These are phyloP conservation scores for Allobates femoralis DNA, from an alignment of 2,797 vertebrate species.

Conservation along the genomic window DNA sequence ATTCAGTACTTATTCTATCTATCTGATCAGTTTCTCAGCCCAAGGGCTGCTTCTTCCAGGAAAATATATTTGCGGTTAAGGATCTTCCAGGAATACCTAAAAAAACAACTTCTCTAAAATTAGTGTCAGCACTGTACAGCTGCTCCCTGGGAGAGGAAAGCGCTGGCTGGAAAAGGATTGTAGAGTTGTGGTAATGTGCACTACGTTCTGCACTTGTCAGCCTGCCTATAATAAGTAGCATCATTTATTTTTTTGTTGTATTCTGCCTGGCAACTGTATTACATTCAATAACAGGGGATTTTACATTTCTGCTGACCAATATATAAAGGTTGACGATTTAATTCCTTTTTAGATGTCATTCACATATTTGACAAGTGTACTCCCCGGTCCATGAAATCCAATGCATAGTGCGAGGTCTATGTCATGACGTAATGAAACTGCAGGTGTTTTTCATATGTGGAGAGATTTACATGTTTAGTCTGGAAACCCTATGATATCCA, in stretches of 20 bases:
- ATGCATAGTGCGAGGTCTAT: background rate
- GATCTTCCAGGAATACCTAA: slow-evolving; percentile 53
- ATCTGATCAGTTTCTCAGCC: background rate
- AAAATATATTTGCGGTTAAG: slow-evolving; percentile 37
- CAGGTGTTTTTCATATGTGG: slow-evolving; percentile 4
- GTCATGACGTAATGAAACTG: slow-evolving; percentile 4
- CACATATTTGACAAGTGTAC: background rate
- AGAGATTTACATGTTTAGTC: slow-evolving; percentile 5
- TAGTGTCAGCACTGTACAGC: slow-evolving; percentile 24
- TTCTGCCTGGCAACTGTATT: background rate
- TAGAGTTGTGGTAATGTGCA: background rate
- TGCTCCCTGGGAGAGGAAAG: slow-evolving; percentile 13
- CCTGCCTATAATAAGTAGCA: slow-evolving; percentile 15
- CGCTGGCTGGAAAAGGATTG: background rate
- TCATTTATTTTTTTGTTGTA: background rate
- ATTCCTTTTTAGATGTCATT: background rate
- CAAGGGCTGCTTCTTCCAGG: slow-evolving; percentile 40
- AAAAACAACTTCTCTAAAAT: slow-evolving; percentile 49
- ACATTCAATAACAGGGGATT: background rate
- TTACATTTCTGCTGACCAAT: background rate
- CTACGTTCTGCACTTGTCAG: slow-evolving; percentile 5
- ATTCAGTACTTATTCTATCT: background rate
- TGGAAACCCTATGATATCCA: background rate
- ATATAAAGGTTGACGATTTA: background rate
- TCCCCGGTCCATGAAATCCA: background rate